phyloP scores from a whole-genome alignment of 2,888 invertebrate genomes.

The Hirtodrosophila duncani region DNA sequence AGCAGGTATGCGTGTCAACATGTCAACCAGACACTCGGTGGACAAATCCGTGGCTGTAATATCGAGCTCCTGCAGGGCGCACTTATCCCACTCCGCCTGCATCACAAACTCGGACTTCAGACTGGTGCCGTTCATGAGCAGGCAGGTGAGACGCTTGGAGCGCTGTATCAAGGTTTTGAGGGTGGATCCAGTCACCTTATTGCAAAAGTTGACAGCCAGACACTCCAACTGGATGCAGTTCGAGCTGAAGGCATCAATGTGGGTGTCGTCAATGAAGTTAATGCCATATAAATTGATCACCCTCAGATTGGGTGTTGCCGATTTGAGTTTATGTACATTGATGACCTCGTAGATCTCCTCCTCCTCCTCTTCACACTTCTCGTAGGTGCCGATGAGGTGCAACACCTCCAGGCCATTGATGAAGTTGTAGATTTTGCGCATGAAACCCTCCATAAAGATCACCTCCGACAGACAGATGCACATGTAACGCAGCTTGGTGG shows the following conservation, averaged over 20 bases:
- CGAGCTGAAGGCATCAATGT: conserved; percentile 97
- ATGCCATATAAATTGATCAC: conserved; percentile 99
- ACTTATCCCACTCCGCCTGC: conserved; percentile 99
- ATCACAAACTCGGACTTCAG: conserved; percentile 94
- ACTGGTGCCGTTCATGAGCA: conserved; percentile 98
- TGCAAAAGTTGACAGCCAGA: conserved; percentile 97
- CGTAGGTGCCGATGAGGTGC: conserved; percentile 98
- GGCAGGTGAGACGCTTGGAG: conserved; percentile 92
- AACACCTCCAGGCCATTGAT: conserved; percentile 97
- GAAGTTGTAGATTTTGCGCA: conserved; percentile 99
- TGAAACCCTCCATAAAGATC: conserved; percentile 99
- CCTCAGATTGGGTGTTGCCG: conserved; percentile 97
- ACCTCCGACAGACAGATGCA: conserved; percentile 98
- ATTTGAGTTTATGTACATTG: conserved; percentile 98
- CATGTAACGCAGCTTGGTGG: conserved; percentile 95
- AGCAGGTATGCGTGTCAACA: conserved; percentile 91
- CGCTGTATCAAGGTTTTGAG: conserved; percentile 95
- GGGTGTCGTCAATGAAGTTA: conserved; percentile 98
- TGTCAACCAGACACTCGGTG: conserved; percentile 94
- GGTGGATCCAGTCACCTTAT: conserved; percentile 97
- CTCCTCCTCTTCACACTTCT: conserved; percentile 98
- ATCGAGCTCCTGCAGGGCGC: conserved; percentile 94
- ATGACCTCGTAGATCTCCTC: conserved; percentile 99
- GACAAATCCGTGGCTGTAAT: conserved; percentile 97
- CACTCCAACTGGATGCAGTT: conserved; percentile 98